Evolutionary conservation across 1,140 invertebrate genomes (phyloP).

Genomic region (Caenorhabditis tropicalis): DNA sequence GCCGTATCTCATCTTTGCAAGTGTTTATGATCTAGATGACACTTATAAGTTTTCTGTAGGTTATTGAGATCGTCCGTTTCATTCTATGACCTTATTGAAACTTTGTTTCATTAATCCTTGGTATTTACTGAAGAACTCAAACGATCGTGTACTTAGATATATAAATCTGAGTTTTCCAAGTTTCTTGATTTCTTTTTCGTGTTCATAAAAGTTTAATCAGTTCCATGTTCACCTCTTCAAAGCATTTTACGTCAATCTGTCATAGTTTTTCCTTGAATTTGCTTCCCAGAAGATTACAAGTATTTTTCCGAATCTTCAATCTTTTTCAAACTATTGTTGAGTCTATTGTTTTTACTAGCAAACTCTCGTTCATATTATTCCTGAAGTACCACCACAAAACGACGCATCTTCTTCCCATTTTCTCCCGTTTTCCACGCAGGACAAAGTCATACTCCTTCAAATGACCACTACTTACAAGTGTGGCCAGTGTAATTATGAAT

Average conservation of each 20-base stretch:
- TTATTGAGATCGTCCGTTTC: neutral
- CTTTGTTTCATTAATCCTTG: too few species aligned
- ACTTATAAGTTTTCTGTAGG: neutral
- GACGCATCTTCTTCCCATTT: neutral
- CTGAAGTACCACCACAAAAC: slow-evolving; percentile 9
- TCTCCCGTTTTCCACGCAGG: neutral
- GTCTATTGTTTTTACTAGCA: neutral
- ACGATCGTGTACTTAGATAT: too few species aligned
- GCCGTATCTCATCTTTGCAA: too few species aligned
- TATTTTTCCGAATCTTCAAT: neutral
- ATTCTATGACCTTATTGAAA: neutral
- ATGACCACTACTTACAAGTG: slow-evolving; percentile 30
- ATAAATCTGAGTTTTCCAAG: too few species aligned
- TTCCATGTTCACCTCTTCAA: neutral
- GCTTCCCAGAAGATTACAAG: too few species aligned
- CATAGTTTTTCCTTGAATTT: too few species aligned
- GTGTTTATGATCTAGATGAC: neutral
- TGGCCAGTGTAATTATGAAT: slow-evolving; percentile 28
- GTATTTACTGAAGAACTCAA: too few species aligned
- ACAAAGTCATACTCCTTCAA: slow-evolving; percentile 12
- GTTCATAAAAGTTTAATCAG: neutral
- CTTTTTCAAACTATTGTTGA: neutral
- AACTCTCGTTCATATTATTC: neutral
- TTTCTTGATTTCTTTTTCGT: neutral
- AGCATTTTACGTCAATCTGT: neutral